Base-by-base conservation (phyloP, 30 jellyfish, hydroid and myxozoan genomes). In the Turritopsis dohrnii region DNA sequence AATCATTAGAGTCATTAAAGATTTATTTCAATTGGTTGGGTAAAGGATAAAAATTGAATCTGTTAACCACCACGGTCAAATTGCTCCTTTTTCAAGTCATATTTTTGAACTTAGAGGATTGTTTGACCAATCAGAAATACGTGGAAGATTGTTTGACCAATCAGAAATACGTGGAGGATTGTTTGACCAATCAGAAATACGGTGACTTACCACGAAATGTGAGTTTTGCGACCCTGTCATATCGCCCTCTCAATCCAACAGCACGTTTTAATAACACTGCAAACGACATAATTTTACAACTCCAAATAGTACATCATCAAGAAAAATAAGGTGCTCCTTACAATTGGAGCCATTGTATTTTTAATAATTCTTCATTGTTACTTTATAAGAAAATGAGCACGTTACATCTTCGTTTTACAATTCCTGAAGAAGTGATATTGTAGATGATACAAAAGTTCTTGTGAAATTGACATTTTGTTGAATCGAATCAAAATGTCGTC, bases 211-310 rank as follows among this genome's bases (percentile, higher is more conserved):
- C 85, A 18, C 85, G 85, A 77, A 77, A 77, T 0, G 72, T 77
- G 19, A 30, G 74, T 29, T 30, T 77, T 0, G 85, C 85, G 18
- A 77, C n/a, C 53, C 85, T 30, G 72, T 77, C 85, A 60, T 29
- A 60, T 25, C 85, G 71, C 29, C 85, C 85, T 29, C 71, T 77
- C 28, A 77, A 29, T 26, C 85, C 85, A 25, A n/a, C 52, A 17
- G 28, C 71, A 21, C 72, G 30, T 29, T 28, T 52, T 27, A 77
- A 77, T 29, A 17, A 28, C 53, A 77, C 71, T 22, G 85, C 85
- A 77, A 77, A 29, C 72, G 85, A 26, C 23, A 17, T 26, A n/a
- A 16, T 72, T 72, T 72, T 18, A 26, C 22, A 5, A 41, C 5
- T 5, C 60, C 9, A 41, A 41, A 41, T 41, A 41, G 9, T 13